Evolutionary conservation across 2,888 invertebrate species (phyloP).

Genomic region (Sarcophaga carnaria): DNA sequence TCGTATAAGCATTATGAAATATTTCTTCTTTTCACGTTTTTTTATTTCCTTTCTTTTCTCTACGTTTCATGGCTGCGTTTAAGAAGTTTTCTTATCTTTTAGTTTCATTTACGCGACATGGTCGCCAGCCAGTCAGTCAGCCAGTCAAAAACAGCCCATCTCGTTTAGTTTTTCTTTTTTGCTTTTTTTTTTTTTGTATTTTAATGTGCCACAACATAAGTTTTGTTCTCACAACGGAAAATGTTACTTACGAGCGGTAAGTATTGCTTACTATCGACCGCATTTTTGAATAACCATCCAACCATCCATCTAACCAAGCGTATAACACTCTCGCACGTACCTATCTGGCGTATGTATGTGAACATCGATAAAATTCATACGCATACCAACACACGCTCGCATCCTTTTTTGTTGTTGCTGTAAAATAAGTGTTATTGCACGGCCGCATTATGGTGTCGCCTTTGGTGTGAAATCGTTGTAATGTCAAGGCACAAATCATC

Average conservation of each 20-base stretch:
- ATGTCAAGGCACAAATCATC: conserved; percentile 71
- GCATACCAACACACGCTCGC: conserved; percentile 24
- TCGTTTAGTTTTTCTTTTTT: background rate
- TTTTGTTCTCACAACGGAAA: conserved; percentile 46
- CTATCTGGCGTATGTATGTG: conserved; percentile 44
- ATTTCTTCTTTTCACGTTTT: conserved; percentile 48
- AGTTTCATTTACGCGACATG: conserved; percentile 64
- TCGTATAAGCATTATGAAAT: conserved; percentile 63
- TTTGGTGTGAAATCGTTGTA: conserved; percentile 70
- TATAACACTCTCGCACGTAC: background rate
- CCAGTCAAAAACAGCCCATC: conserved; percentile 6
- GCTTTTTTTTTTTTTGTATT: background rate
- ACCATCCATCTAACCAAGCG: conserved; percentile 16
- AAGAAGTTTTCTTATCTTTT: conserved; percentile 57
- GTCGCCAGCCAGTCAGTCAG: conserved; percentile 39
- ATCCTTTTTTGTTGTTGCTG: conserved; percentile 53
- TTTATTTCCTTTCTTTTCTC: conserved; percentile 6
- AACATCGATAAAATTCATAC: conserved; percentile 57
- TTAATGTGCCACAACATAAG: background rate
- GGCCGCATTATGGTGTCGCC: conserved; percentile 63
- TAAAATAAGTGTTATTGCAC: background rate
- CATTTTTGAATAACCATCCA: conserved; percentile 58
- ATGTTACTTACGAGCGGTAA: background rate
- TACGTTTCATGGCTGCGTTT: conserved; percentile 1
- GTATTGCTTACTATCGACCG: conserved; percentile 55